These are phyloP conservation scores for Ceratotherium simum DNA, from an alignment of 2,113 vertebrate genomes.

Conservation along the genomic window DNA sequence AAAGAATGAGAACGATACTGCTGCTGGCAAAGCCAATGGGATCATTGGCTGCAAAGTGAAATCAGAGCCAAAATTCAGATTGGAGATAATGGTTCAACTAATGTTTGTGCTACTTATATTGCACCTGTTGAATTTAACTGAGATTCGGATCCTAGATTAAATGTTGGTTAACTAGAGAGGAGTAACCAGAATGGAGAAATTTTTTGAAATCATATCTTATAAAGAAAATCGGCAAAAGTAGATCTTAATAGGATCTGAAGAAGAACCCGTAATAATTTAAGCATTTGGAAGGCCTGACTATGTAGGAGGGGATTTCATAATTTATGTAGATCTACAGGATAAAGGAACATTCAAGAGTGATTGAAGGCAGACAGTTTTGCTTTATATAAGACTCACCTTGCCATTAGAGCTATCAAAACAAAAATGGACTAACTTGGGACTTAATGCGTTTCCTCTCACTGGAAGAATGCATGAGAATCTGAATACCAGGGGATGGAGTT, in stretches of 20 bases:
- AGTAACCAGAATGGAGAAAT: neutral
- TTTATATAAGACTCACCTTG: neutral
- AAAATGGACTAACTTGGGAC: neutral
- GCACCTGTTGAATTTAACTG: neutral
- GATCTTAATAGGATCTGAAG: neutral
- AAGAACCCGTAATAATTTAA: neutral
- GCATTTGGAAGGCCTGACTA: neutral
- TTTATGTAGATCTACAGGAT: neutral
- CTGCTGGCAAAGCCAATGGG: neutral
- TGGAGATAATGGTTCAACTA: neutral
- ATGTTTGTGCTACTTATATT: neutral
- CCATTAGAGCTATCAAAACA: neutral
- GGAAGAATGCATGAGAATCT: neutral
- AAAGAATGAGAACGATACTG: no score
- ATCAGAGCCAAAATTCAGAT: neutral
- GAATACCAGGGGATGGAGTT: neutral
- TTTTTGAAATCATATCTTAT: neutral
- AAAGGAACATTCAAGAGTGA: neutral
- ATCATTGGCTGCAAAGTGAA: neutral
- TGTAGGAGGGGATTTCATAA: neutral
- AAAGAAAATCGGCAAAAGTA: neutral
- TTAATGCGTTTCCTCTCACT: neutral
- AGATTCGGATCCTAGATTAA: neutral
- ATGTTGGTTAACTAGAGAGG: neutral
- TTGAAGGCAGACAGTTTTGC: neutral